Conservation (phyloP, 2,888 invertebrate genomes). For the Bibio marci region DNA sequence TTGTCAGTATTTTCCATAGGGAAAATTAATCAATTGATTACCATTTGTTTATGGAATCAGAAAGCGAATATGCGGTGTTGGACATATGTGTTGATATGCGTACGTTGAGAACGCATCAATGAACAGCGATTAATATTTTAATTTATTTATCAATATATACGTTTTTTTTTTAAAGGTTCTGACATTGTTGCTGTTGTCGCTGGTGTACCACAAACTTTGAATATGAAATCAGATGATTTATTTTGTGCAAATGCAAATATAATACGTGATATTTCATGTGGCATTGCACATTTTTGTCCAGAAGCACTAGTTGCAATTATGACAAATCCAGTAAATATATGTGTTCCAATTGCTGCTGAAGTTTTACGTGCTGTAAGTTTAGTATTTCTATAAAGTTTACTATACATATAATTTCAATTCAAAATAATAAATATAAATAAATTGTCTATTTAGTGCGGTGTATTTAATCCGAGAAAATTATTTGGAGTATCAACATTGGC, state of each 20-base stretch:
- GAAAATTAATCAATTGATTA: no score
- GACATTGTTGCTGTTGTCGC: no score
- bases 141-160: no score
- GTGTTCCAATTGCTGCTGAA: slow-evolving; percentile 32
- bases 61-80: no score
- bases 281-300: slow-evolving; percentile 21
- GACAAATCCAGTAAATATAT: slow-evolving; percentile 31
- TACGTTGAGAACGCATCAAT: no score
- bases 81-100: no score
- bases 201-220: slow-evolving; percentile 38
- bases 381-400: background rate
- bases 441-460: background rate
- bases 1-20: no score
- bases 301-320: slow-evolving; percentile 30
- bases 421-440: no score
- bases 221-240: slow-evolving; percentile 39
- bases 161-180: no score
- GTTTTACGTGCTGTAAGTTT: slow-evolving; percentile 28
- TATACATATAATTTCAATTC: background rate
- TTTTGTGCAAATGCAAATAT: slow-evolving; percentile 33
- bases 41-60: no score
- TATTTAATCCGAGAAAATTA: slow-evolving; percentile 35
- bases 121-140: no score
- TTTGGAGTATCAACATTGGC: slow-evolving; percentile 66
- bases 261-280: slow-evolving; percentile 22